These are phyloP conservation scores for Yponomeuta cagnagella DNA, from an alignment of 2,888 invertebrate genomes.

Conservation along the genomic window DNA sequence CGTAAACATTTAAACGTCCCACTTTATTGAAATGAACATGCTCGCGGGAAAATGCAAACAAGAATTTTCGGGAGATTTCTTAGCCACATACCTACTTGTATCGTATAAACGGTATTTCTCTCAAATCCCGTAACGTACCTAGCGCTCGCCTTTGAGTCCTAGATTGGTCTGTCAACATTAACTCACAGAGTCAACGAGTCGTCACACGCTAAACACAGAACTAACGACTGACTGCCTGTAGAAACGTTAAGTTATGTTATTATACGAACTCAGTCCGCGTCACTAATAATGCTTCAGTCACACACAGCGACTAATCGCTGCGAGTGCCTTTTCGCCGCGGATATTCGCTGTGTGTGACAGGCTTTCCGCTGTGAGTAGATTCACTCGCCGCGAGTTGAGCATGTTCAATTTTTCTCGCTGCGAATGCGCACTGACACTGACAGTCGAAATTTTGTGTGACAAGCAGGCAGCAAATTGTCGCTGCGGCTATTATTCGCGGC, in stretches of 20 bases:
- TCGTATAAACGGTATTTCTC: neutral
- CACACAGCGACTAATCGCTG: too few species aligned
- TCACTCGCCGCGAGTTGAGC: too few species aligned
- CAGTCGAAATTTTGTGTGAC: too few species aligned
- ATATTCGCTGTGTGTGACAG: too few species aligned
- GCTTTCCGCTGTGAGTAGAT: too few species aligned
- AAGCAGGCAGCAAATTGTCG: too few species aligned
- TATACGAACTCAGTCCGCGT: slow-evolving; percentile 10
- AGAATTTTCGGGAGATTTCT: neutral
- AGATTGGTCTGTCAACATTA: neutral
- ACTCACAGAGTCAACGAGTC: neutral
- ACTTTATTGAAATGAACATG: slow-evolving; percentile 1
- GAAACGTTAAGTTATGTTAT: neutral
- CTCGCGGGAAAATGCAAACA: neutral
- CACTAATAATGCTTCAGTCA: neutral
- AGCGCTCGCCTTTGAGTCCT: neutral
- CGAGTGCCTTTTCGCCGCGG: too few species aligned
- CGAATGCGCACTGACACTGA: too few species aligned
- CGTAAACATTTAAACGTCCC: slow-evolving; percentile 1
- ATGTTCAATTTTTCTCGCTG: too few species aligned
- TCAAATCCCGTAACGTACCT: neutral
- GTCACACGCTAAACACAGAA: neutral
- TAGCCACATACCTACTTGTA: neutral
- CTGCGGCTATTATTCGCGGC: too few species aligned
- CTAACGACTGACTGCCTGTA: neutral